phyloP scores from a whole-genome alignment of 37 sponge, comb jelly and placozoan species.

The Halisarca cf. caerulea region DNA sequence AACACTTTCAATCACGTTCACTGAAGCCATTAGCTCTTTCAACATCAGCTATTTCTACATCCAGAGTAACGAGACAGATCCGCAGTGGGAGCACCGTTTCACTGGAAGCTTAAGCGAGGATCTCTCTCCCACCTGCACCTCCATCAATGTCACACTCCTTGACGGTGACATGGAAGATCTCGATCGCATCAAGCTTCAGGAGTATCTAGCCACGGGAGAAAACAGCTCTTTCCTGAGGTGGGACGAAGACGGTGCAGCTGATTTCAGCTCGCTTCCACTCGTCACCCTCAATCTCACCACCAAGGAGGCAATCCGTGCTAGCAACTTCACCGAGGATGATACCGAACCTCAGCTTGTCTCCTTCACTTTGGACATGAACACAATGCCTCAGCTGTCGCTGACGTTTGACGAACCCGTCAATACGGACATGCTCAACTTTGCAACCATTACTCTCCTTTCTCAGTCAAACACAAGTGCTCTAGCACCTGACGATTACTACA shows the following conservation, averaged over 20 bases:
- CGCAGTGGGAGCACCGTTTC: conserved; percentile 27
- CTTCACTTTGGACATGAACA: conserved; percentile 73
- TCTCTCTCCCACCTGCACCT: conserved; percentile 50
- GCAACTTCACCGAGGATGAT: conserved; percentile 69
- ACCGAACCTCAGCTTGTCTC: conserved; percentile 61
- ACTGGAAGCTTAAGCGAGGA: not conserved
- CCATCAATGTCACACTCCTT: conserved; percentile 55
- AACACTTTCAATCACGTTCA: conserved; percentile 59
- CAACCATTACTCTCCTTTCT: conserved; percentile 69
- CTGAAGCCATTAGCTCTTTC: conserved; percentile 64
- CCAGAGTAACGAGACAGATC: conserved; percentile 60
- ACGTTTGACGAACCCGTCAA: conserved; percentile 84
- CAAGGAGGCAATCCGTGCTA: conserved; percentile 44
- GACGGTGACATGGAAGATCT: conserved; percentile 52
- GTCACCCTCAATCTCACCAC: conserved; percentile 37
- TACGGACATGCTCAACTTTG: conserved; percentile 30
- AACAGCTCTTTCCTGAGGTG: conserved; percentile 72
- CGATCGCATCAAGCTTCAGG: conserved; percentile 65
- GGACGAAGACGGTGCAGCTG: conserved; percentile 36
- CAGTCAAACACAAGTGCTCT: conserved; percentile 6
- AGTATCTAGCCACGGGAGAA: conserved; percentile 45
- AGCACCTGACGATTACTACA: conserved; percentile 39
- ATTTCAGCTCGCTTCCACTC: conserved; percentile 55
- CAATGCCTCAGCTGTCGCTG: conserved; percentile 39
- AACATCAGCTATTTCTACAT: conserved; percentile 44